Evolutionary conservation across 2,113 vertebrate genomes (phyloP).

Genomic region (Empidonax alnorum): DNA sequence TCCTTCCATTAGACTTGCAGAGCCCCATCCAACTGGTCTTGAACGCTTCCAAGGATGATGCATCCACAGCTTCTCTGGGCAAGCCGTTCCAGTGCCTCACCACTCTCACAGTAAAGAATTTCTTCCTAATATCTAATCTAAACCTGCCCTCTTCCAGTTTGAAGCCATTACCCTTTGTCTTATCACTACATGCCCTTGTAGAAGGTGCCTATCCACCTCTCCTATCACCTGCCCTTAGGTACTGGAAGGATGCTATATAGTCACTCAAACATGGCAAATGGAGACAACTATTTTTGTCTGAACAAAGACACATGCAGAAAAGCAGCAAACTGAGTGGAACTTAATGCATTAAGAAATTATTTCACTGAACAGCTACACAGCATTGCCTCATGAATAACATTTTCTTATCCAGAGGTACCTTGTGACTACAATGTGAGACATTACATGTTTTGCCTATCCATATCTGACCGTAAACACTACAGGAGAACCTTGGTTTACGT

Average conservation of each 20-base stretch:
- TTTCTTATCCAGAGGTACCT: not conserved
- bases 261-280: not conserved
- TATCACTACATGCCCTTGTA: not conserved
- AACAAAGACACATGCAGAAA: not conserved
- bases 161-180: not conserved
- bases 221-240: not conserved
- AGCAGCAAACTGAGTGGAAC: not conserved
- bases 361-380: not conserved
- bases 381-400: not conserved
- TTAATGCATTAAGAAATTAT: not conserved
- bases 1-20: not conserved
- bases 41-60: not conserved
- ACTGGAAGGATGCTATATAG: not conserved
- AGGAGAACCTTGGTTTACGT: not conserved
- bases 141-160: not conserved
- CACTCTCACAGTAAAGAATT: not conserved
- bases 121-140: not conserved
- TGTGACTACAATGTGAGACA: not conserved
- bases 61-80: not conserved
- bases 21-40: not conserved
- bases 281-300: not conserved
- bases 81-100: not conserved
- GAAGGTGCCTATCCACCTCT: not conserved
- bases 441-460: not conserved
- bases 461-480: not conserved